A percentile compares a stretch with the other conserved stretches of the same genome.
phyloP scores from a whole-genome alignment of 2,888 invertebrate species.

The Phoenoteleia sp. region DNA sequence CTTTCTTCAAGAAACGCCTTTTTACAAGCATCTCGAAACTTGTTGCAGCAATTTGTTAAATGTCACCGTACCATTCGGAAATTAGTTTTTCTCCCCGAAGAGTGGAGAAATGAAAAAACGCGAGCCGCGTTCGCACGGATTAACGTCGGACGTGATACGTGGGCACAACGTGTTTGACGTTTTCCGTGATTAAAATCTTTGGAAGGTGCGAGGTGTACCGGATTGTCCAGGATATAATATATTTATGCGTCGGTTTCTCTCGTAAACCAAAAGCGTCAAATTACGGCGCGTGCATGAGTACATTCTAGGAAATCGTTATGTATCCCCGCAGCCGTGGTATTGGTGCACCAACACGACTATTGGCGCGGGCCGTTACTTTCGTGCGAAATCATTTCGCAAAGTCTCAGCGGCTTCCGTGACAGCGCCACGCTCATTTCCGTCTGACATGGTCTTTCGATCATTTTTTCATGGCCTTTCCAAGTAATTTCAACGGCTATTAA shows the following conservation, averaged over 20 bases:
- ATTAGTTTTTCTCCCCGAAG: no score
- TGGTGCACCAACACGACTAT: conserved; percentile 48
- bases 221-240: conserved; percentile 52
- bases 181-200: conserved; percentile 47
- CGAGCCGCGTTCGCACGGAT: no score
- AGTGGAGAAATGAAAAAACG: no score
- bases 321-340: conserved; percentile 41
- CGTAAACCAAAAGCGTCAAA: conserved; percentile 73
- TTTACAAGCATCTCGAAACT: no score
- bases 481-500: no score
- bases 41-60: no score
- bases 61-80: no score
- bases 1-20: no score
- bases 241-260: conserved; percentile 62
- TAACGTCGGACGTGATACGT: conserved; percentile 15
- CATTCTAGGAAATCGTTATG: conserved; percentile 76
- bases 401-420: conserved; percentile 54
- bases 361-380: conserved; percentile 63
- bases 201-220: conserved; percentile 29
- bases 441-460: conserved; percentile 15
- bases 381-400: conserved; percentile 67
- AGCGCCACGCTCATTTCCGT: conserved; percentile 56
- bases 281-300: conserved; percentile 69
- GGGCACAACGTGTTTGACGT: conserved; percentile 21
- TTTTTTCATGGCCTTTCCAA: no score